Percentiles rank a stretch among this genome's conserved stretches.
Conservation (phyloP, 2,888 invertebrate species). For the Ectobius pallidus region DNA sequence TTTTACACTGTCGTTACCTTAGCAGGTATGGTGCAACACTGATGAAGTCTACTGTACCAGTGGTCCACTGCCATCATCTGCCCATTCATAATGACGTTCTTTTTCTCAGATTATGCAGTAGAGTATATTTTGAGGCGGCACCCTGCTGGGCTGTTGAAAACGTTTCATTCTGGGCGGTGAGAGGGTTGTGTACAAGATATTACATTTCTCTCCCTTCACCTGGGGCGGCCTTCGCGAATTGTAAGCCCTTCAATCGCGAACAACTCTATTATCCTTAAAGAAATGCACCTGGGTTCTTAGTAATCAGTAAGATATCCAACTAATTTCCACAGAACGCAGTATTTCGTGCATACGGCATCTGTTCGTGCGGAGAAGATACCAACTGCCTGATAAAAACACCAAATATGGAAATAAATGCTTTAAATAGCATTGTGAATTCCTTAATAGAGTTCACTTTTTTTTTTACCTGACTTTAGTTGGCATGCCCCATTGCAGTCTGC, state of each 20-base stretch:
- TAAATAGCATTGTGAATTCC: too few species aligned
- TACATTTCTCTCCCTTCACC: constrained; percentile 1
- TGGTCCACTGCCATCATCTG: constrained; percentile 3
- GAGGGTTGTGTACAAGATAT: neutral
- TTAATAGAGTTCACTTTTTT: too few species aligned
- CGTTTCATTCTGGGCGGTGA: neutral
- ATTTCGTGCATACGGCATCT: too few species aligned
- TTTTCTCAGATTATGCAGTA: constrained; percentile 7
- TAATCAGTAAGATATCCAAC: too few species aligned
- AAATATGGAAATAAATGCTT: too few species aligned
- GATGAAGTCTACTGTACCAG: neutral
- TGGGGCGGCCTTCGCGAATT: neutral
- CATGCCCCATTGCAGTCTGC: too few species aligned
- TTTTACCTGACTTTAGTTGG: too few species aligned
- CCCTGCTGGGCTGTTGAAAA: constrained; percentile 18
- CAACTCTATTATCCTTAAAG: too few species aligned
- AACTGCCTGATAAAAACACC: too few species aligned
- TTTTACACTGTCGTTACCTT: neutral
- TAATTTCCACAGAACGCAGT: too few species aligned
- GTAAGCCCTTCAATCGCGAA: neutral
- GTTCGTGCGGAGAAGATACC: too few species aligned
- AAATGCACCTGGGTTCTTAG: too few species aligned
- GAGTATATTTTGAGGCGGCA: neutral
- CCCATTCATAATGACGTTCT: neutral
- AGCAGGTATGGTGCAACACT: neutral